Evolutionary conservation across 30 jellyfish, hydroid and myxozoan species (phyloP), one percentile per base, ranked within the genome.

Genomic region (Aurelia aurita complex sp. Pacific): DNA sequence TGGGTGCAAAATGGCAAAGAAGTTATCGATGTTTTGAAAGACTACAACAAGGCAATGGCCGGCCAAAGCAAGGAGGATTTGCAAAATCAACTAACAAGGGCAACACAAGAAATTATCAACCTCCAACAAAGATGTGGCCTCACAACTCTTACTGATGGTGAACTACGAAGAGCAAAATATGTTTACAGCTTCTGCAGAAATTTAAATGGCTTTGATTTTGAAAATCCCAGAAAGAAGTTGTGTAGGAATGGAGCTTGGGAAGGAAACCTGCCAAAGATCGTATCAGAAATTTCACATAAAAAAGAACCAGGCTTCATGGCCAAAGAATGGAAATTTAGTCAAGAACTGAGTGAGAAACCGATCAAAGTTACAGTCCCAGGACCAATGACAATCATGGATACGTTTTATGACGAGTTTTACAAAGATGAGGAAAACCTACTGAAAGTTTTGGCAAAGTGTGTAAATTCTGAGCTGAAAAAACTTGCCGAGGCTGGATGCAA

Each of bases 401-500:
- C 96, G 1, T 85, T 84, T 19, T 61, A 64, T 52, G 76, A 91
- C 60, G 90, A 73, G n/a, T 91, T 62, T 67, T 91, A 91, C 87
- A 38, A 73, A 79, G 90, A 85, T 74, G 96, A 85, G 38, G 52
- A 36, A 54, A 82, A 65, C 32, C 67, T 91, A 16, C 43, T 33
- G 10, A 40, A 80, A 32, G 97, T 70, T 74, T 79, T 91, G 18
- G 91, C 79, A 9, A 79, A 59, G 9, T 79, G 90, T 54, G 67
- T 91, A 19, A 85, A 91, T 62, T 57, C 36, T 14, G 97, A 88
- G 69, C 36, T 91, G 42, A 77, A 76, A 54, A 61, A 64, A 29
- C 74, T 91, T 65, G 92, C 87, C 4, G 79, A 85, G 69, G 96
- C 92, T 69, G 97, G 97, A 2, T 91, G 97, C 85, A 91, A 91